Conservation (phyloP, 2,888 invertebrate species). For the Silvanus unidentatus region DNA sequence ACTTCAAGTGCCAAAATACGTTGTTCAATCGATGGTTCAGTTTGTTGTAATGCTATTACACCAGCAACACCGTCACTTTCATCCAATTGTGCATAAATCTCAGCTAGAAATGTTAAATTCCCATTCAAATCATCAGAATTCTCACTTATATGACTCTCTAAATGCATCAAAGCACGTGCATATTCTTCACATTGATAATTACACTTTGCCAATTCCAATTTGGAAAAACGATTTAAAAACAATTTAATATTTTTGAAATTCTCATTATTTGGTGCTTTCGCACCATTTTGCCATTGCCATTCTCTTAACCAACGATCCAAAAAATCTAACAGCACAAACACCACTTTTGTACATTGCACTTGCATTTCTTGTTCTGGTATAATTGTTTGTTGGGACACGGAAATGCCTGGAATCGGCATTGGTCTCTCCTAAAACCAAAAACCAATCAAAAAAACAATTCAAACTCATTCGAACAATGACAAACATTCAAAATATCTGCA, state of each 20-base stretch:
- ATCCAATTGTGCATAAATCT: conserved; percentile 78
- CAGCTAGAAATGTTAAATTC: conserved; percentile 60
- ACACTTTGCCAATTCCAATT: conserved; percentile 62
- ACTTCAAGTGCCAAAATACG: conserved; percentile 80
- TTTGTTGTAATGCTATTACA: conserved; percentile 66
- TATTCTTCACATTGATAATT: conserved; percentile 71
- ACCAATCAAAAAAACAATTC: not conserved
- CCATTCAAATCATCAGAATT: conserved; percentile 52
- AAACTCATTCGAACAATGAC: conserved; percentile 6
- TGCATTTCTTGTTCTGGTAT: conserved; percentile 36
- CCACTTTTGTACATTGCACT: conserved; percentile 60
- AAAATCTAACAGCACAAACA: conserved; percentile 70
- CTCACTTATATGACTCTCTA: conserved; percentile 66
- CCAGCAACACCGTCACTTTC: conserved; percentile 89
- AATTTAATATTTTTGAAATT: conserved; percentile 16
- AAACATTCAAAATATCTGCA: conserved; percentile 28
- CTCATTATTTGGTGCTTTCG: conserved; percentile 16
- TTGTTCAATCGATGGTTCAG: conserved; percentile 73
- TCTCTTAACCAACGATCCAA: conserved; percentile 69
- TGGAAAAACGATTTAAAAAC: conserved; percentile 50
- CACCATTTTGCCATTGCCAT: conserved; percentile 47
- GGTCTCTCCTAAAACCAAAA: conserved; percentile 24
- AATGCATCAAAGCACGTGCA: conserved; percentile 67
- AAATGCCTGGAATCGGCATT: conserved; percentile 23
- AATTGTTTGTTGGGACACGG: conserved; percentile 15